A percentile compares a stretch with the other conserved stretches of the same genome.
Evolutionary conservation across 2,888 invertebrate genomes (phyloP).

Genomic region (Eumacrocentrus americanus): DNA sequence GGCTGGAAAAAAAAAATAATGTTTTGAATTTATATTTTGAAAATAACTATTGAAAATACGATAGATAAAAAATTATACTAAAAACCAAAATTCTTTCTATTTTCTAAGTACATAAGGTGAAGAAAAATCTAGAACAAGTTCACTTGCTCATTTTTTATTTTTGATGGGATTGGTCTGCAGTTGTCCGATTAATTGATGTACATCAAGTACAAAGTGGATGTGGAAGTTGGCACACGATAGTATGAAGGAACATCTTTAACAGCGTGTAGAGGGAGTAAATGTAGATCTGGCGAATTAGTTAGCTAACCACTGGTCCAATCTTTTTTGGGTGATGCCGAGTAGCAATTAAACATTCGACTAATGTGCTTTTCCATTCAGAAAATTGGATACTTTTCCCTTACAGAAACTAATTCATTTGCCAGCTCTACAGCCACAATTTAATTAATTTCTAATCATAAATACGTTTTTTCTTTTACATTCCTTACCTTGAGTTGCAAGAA

Average conservation of each 20-base stretch:
- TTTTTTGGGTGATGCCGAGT: slow-evolving; percentile 49
- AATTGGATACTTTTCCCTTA: slow-evolving; percentile 54
- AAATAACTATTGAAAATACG: too few relatives aligned
- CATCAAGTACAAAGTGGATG: too few relatives aligned
- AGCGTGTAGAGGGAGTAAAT: slow-evolving; percentile 12
- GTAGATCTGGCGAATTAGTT: slow-evolving; percentile 28
- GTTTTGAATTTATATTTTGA: too few relatives aligned
- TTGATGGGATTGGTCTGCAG: too few relatives aligned
- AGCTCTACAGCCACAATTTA: too few relatives aligned
- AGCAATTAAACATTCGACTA: slow-evolving; percentile 57
- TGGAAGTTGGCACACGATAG: background rate
- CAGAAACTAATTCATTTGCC: slow-evolving; percentile 20
- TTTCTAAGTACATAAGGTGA: too few relatives aligned
- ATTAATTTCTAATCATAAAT: background rate
- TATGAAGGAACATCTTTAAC: background rate
- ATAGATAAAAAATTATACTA: too few relatives aligned
- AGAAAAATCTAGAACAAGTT: too few relatives aligned
- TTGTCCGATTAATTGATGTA: background rate
- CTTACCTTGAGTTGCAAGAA: background rate
- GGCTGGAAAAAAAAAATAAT: too few relatives aligned
- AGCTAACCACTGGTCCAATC: slow-evolving; percentile 43
- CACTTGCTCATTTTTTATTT: too few relatives aligned
- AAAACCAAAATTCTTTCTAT: too few relatives aligned
- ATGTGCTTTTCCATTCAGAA: slow-evolving; percentile 59
- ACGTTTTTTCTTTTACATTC: background rate